Evolutionary conservation across 2,113 vertebrate species (phyloP).

Genomic region (Engraulis encrasicolus): DNA sequence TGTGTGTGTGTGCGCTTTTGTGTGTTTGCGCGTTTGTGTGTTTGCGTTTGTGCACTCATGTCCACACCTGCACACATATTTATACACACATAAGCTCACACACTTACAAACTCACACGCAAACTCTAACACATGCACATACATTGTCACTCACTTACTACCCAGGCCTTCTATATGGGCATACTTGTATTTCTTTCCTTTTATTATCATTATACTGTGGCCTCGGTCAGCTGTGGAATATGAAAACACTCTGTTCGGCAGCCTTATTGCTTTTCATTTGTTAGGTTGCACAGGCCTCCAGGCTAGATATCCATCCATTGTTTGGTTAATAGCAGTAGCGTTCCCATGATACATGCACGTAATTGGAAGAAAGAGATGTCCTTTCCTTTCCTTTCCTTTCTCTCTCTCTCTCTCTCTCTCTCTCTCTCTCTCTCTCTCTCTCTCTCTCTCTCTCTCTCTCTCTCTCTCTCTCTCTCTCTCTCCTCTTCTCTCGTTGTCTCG

Average conservation of each 20-base stretch:
- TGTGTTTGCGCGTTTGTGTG: too few relatives aligned
- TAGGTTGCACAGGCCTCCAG: neutral
- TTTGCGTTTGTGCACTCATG: neutral
- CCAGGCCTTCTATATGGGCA: too few relatives aligned
- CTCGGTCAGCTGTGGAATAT: neutral
- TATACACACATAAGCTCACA: neutral
- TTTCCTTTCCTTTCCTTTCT: too few relatives aligned
- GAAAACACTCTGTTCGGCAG: constrained; percentile 12
- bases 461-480: too few relatives aligned
- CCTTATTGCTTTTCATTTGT: constrained; percentile 20
- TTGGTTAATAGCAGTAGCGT: neutral
- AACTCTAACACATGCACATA: neutral
- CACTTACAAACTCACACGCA: neutral
- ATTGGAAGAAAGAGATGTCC: constrained; percentile 17
- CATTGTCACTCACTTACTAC: neutral
- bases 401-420: too few relatives aligned
- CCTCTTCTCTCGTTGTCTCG: too few relatives aligned
- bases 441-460: too few relatives aligned
- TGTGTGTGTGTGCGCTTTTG: neutral
- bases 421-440: too few relatives aligned
- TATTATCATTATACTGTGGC: too few relatives aligned
- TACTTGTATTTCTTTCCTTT: neutral
- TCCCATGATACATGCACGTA: constrained; percentile 15
- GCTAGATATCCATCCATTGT: constrained; percentile 17
- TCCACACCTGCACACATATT: too few relatives aligned